Conservation (phyloP, 2,113 vertebrate genomes). For the Lasiurus cinereus region DNA sequence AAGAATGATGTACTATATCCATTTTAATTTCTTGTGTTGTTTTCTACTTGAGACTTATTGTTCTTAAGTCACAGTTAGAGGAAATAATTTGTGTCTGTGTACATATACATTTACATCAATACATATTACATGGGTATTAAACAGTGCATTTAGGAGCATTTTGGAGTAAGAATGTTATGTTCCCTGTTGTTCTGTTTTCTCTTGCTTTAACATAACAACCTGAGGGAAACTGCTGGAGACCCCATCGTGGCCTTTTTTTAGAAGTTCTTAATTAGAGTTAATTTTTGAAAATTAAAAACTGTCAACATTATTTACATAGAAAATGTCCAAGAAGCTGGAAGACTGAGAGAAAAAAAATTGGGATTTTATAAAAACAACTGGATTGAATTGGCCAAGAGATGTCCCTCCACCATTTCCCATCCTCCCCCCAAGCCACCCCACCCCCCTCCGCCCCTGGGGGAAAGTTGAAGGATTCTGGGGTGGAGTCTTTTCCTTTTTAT, state of each 20-base stretch:
- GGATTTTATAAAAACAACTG: conserved; percentile 12
- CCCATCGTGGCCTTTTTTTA: conserved; percentile 24
- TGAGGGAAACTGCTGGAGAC: conserved; percentile 17
- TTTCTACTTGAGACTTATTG: conserved; percentile 60
- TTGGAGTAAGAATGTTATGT: background rate
- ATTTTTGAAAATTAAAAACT: conserved; percentile 51
- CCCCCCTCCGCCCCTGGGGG: background rate
- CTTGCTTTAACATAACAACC: conserved; percentile 34
- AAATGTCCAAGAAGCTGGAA: background rate
- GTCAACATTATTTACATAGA: conserved; percentile 27
- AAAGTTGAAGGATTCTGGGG: background rate
- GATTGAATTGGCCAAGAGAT: background rate
- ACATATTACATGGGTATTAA: background rate
- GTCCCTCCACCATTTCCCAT: too few species aligned
- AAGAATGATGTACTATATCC: conserved; percentile 52
- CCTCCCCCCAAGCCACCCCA: background rate
- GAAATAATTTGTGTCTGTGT: background rate
- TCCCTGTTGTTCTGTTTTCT: background rate
- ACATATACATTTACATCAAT: background rate
- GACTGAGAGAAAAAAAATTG: background rate
- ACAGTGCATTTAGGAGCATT: background rate
- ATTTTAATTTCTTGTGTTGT: conserved; percentile 62
- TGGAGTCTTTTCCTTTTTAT: background rate
- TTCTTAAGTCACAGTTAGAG: conserved; percentile 74
- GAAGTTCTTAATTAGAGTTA: conserved; percentile 57